Conservation (phyloP, 2,113 vertebrate genomes). For the Lampris megalopsis region DNA sequence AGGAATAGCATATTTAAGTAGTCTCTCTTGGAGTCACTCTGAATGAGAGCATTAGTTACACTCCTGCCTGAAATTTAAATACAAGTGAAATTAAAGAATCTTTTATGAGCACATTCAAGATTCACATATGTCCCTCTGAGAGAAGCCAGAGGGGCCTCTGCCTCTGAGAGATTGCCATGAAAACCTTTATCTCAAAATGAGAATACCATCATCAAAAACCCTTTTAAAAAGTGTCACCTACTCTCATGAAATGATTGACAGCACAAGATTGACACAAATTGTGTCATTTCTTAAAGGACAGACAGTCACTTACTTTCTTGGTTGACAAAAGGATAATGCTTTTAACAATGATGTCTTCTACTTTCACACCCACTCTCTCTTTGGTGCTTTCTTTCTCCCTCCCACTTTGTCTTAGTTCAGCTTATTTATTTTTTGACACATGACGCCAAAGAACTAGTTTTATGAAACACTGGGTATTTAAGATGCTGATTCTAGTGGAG, state of each 20-base stretch:
- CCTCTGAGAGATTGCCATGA: no score
- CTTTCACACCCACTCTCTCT: no score
- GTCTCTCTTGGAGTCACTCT: not conserved
- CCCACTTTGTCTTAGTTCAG: no score
- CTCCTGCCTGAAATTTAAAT: slow-evolving; percentile 11
- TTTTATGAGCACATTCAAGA: slow-evolving; percentile 21
- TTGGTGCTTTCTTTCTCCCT: not conserved
- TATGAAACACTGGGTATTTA: no score
- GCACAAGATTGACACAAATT: slow-evolving; percentile 2
- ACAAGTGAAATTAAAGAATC: slow-evolving; percentile 1
- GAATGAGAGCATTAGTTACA: not conserved
- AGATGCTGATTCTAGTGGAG: no score
- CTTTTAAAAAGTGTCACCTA: slow-evolving; percentile 23
- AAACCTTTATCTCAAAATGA: not conserved
- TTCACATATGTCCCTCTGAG: slow-evolving; percentile 7
- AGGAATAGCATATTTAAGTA: no score
- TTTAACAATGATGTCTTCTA: not conserved
- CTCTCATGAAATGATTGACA: not conserved
- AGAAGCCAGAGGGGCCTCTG: not conserved
- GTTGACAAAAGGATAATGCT: not conserved
- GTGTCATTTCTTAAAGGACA: not conserved
- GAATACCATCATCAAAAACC: not conserved
- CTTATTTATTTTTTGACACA: no score
- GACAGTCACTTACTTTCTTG: not conserved
- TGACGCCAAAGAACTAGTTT: no score